Evolutionary conservation across 2,797 vertebrate species (phyloP).

Genomic region (Stomatorhinus walkeri): DNA sequence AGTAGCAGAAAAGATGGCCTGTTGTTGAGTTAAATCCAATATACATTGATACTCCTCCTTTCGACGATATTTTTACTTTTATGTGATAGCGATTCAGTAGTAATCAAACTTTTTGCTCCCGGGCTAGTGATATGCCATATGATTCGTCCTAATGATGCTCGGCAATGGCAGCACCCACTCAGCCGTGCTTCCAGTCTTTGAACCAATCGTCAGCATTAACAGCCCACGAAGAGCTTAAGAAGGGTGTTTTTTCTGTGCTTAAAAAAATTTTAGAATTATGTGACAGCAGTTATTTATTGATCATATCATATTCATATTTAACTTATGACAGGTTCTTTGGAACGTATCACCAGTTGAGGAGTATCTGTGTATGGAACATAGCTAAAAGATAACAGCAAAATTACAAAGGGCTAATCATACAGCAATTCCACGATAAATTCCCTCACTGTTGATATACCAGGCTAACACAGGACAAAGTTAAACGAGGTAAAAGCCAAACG

Average conservation of each 20-base stretch:
- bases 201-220: neutral
- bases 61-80: neutral
- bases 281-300: neutral
- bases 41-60: neutral
- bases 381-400: neutral
- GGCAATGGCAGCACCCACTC: neutral
- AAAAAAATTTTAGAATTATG: neutral
- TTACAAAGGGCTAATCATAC: neutral
- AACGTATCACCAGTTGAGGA: neutral
- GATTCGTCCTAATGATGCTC: neutral
- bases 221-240: neutral
- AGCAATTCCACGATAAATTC: neutral
- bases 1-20: neutral
- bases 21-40: neutral
- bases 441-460: neutral
- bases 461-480: conserved; percentile 30
- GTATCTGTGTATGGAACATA: neutral
- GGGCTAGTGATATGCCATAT: neutral
- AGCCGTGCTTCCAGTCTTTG: neutral
- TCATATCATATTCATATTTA: neutral
- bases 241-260: neutral
- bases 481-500: conserved; percentile 21
- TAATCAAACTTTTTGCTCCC: neutral
- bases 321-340: neutral
- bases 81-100: neutral